Base-by-base conservation (phyloP, 2,113 vertebrate species). In the Mirza zaza region DNA sequence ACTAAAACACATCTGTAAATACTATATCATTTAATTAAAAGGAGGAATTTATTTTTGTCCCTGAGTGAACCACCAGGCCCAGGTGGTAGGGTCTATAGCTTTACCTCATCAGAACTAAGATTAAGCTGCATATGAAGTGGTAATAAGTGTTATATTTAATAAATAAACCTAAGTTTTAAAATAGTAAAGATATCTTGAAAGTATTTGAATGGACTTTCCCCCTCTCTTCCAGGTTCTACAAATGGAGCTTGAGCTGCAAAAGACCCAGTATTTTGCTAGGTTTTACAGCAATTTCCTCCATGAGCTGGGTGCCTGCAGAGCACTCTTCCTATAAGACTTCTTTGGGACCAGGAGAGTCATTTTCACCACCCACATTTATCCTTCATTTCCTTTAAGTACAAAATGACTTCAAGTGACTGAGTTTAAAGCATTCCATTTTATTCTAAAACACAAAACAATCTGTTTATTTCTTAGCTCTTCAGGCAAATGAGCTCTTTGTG, bases 351-450 rank as follows among this genome's bases (percentile, higher is more conserved):
- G 82, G 15, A 84, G 65, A 25, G 42, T 70, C 75, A 89, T 97
- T 98, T 98, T 97, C 94, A 95, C 90, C 80, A 89, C 76, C 61
- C 97, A 93, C 85, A 34, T 98, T 95, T 95, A 97, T 94, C 12
- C 85, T 52, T 92, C 67, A 80, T 83, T 77, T 97, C 94, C 81
- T 98, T 98, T 94, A 97, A 97, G 85, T n/a, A 97, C 84, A 89
- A 96, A 97, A 91, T 95, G 70, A 97, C 93, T 96, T 97, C 96
- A 96, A 96, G 93, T 34, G 63, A 68, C 77, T 95, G 87, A 90
- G 88, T 96, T 98, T 97, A 96, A 94, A 90, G 65, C 36, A 55
- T 73, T 88, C 77, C 17, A 92, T 91, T 92, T 95, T 97, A 42
- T 25, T 97, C 15, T 95, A 76, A 95, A 97, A 91, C 61, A 63